phyloP scores from a whole-genome alignment of 2,888 invertebrate genomes.

The Trichopria drosophilae region DNA sequence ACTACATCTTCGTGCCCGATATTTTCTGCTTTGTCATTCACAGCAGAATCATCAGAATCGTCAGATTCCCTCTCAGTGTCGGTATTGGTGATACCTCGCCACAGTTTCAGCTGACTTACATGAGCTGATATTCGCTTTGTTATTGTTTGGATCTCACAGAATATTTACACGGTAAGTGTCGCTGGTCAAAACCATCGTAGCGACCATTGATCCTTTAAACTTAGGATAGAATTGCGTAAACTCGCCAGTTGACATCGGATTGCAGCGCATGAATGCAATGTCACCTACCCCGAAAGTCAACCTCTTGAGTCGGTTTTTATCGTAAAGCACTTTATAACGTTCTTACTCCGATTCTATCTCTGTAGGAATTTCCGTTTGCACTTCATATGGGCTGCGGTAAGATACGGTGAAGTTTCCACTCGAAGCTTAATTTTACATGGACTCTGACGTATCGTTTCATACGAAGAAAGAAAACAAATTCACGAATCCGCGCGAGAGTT shows the following conservation, averaged over 20 bases:
- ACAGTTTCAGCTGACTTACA: slow-evolving; percentile 11
- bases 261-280: slow-evolving; percentile 18
- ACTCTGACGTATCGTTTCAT: slow-evolving; percentile 19
- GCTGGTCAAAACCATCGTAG: not conserved
- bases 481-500: too few species aligned
- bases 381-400: slow-evolving; percentile 12
- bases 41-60: too few species aligned
- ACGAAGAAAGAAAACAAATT: slow-evolving; percentile 33
- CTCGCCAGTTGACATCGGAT: slow-evolving; percentile 16
- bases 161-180: too few species aligned
- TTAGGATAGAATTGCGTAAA: slow-evolving; percentile 13
- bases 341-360: slow-evolving; percentile 24
- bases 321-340: slow-evolving; percentile 20
- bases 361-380: slow-evolving; percentile 5
- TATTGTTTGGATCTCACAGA: too few species aligned
- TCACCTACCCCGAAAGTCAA: slow-evolving; percentile 14
- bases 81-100: too few species aligned
- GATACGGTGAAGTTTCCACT: slow-evolving; percentile 27
- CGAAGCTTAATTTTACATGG: slow-evolving; percentile 35
- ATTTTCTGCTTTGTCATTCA: too few species aligned
- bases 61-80: too few species aligned
- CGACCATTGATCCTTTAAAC: slow-evolving; percentile 13
- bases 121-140: slow-evolving; percentile 14
- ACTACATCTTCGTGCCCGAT: too few species aligned
- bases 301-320: too few species aligned